Conservation (phyloP, 2,888 invertebrate species). For the Ochlodes sylvanus region DNA sequence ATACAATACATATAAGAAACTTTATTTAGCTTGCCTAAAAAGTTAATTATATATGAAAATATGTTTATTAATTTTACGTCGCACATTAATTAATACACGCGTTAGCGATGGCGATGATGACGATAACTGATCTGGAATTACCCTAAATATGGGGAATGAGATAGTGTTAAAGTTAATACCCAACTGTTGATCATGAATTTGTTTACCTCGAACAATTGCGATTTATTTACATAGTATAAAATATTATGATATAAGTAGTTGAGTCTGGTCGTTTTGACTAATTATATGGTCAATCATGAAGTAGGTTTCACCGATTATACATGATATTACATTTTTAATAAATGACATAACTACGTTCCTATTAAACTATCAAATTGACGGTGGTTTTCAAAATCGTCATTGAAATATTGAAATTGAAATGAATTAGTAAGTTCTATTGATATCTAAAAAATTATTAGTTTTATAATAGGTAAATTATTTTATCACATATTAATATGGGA, state of each 20-base stretch:
- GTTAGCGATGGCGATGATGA: too few species aligned
- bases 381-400: not conserved
- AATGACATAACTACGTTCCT: not conserved
- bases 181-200: not conserved
- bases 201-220: not conserved
- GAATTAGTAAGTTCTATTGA: not conserved
- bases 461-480: not conserved
- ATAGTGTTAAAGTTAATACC: not conserved
- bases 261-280: too few species aligned
- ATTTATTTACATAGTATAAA: too few species aligned
- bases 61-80: too few species aligned
- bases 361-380: not conserved
- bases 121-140: not conserved
- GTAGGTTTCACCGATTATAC: not conserved
- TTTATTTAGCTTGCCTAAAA: too few species aligned
- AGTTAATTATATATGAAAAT: too few species aligned
- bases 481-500: conserved; percentile 20
- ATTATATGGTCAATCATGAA: not conserved
- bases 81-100: too few species aligned
- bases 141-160: not conserved
- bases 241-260: too few species aligned
- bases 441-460: not conserved
- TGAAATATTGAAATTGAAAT: not conserved
- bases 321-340: not conserved
- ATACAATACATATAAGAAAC: too few species aligned